phyloP scores from a whole-genome alignment of 2,113 vertebrate species.

The Antigone vipio region DNA sequence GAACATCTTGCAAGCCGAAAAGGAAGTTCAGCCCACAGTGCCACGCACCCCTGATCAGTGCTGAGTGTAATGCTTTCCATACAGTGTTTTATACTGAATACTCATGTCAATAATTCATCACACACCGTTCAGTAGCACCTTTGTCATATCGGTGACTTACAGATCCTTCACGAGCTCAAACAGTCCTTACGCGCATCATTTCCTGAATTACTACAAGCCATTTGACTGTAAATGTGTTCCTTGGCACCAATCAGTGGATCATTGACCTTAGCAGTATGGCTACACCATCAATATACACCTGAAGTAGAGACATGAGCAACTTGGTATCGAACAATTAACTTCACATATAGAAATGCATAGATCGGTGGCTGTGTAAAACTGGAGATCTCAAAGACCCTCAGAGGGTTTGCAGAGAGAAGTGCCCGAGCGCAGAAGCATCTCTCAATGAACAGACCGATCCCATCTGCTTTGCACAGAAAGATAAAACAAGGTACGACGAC shows the following conservation, averaged over 20 bases:
- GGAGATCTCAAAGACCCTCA: background rate
- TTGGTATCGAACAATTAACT: background rate
- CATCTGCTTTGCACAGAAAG: background rate
- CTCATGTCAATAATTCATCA: background rate
- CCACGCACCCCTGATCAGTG: background rate
- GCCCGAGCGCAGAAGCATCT: accelerated
- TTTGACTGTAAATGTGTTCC: slow-evolving; percentile 52
- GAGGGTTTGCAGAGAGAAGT: background rate
- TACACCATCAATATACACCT: background rate
- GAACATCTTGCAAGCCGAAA: background rate
- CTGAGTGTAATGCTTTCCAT: background rate
- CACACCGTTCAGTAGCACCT: background rate
- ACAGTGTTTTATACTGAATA: background rate
- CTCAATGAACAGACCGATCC: background rate
- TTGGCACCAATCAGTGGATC: slow-evolving; percentile 9
- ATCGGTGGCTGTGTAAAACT: background rate
- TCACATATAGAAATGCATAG: background rate
- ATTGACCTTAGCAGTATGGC: background rate
- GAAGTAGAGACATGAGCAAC: background rate
- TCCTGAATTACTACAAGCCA: slow-evolving; percentile 42
- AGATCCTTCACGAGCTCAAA: slow-evolving; percentile 18
- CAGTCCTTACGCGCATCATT: background rate
- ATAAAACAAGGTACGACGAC: background rate
- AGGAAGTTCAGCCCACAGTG: background rate
- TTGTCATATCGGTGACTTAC: background rate